Percentiles rank a stretch among this genome's conserved stretches.
These are phyloP conservation scores for Sylvia borin DNA, from an alignment of 2,797 vertebrate species.

Conservation along the genomic window DNA sequence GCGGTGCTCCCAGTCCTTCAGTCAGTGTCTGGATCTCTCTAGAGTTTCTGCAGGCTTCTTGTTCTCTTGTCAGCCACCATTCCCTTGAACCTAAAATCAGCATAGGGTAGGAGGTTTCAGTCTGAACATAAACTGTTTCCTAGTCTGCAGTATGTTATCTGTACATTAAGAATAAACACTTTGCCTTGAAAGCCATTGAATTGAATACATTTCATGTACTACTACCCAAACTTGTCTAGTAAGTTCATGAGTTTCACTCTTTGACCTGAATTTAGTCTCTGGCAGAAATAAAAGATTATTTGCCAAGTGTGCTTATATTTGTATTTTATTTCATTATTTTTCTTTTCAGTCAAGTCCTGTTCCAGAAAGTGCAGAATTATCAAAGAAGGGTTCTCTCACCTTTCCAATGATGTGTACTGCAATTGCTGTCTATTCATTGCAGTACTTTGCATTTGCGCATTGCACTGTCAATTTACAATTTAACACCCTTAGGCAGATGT, in stretches of 20 bases:
- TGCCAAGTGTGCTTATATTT: background rate
- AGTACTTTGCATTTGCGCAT: fast-evolving
- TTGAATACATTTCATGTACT: background rate
- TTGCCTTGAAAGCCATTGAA: background rate
- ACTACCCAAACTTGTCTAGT: background rate
- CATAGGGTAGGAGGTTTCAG: background rate
- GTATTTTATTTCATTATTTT: background rate
- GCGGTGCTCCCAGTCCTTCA: background rate
- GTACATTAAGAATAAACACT: background rate
- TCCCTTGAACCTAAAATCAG: background rate
- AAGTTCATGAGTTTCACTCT: background rate
- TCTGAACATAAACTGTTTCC: background rate
- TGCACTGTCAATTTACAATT: background rate
- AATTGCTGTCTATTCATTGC: background rate
- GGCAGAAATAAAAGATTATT: background rate
- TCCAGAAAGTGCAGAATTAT: background rate
- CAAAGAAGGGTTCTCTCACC: background rate
- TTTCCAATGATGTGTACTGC: background rate
- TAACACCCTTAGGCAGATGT: background rate
- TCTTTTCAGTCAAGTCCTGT: background rate
- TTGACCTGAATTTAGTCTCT: background rate
- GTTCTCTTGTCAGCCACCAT: background rate
- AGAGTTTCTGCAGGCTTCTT: background rate
- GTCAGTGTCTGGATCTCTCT: background rate
- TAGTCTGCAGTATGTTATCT: background rate